Conservation (phyloP, 1,140 invertebrate genomes). For the Heliconius congener region DNA sequence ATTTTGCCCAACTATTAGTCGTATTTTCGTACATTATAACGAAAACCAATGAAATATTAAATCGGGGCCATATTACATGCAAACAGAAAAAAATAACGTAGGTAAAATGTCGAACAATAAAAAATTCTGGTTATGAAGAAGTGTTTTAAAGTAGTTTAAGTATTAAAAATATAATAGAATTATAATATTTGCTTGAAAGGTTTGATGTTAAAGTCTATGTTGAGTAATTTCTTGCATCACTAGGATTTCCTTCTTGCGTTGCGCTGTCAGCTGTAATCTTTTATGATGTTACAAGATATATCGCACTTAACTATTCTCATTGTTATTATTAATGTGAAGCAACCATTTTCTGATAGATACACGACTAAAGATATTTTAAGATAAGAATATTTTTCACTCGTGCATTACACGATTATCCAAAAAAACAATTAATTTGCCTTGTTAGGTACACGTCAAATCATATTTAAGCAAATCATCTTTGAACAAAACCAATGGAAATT, state of each 20-base stretch:
- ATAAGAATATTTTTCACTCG: not conserved
- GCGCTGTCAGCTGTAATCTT: slow-evolving; percentile 26
- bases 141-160: not conserved
- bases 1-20: no score
- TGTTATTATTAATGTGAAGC: slow-evolving; percentile 2
- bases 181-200: slow-evolving; percentile 7
- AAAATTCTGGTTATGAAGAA: not conserved
- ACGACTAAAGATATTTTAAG: not conserved
- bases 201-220: slow-evolving; percentile 13
- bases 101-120: not conserved
- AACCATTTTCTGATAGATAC: not conserved
- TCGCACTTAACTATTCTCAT: slow-evolving; percentile 19
- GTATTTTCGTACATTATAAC: no score
- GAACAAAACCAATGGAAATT: no score
- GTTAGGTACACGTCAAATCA: no score
- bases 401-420: not conserved
- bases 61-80: not conserved
- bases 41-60: not conserved
- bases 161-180: not conserved
- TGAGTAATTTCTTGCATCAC: slow-evolving; percentile 34
- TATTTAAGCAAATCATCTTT: not conserved
- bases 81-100: not conserved
- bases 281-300: slow-evolving; percentile 33
- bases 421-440: not conserved
- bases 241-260: slow-evolving; percentile 35